phyloP scores from a whole-genome alignment of 2,797 vertebrate genomes.

The Acrossocheilus fasciatus region DNA sequence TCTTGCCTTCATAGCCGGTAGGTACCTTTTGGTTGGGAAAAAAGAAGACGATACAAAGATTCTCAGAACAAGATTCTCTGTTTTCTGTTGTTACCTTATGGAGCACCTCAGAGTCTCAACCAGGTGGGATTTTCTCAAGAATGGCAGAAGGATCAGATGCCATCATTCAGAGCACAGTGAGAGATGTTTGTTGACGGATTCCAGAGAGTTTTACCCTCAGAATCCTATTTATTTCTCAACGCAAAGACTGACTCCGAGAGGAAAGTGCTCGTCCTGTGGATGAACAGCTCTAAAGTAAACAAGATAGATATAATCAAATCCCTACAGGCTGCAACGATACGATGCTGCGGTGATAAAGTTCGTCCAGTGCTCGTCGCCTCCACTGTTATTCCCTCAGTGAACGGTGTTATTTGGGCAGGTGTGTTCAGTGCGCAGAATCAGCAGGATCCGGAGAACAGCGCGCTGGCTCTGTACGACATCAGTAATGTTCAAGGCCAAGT shows the following conservation, averaged over 20 bases:
- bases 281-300: too few relatives aligned
- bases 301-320: neutral
- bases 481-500: constrained; percentile 2
- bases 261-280: too few relatives aligned
- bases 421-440: constrained; percentile 77
- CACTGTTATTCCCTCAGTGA: constrained; percentile 73
- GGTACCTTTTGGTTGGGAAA: constrained; percentile 66
- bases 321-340: constrained; percentile 56
- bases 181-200: constrained; percentile 72
- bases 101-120: constrained; percentile 61
- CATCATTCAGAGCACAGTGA: fast-evolving
- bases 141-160: fast-evolving
- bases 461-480: constrained; percentile 74
- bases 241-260: too few relatives aligned
- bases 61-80: too few relatives aligned
- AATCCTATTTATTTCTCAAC: constrained; percentile 67
- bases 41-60: too few relatives aligned
- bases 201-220: constrained; percentile 57
- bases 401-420: constrained; percentile 72
- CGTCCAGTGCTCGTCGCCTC: constrained; percentile 75
- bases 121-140: constrained; percentile 58
- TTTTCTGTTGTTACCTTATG: constrained; percentile 37
- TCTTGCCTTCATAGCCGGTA: constrained; percentile 62
- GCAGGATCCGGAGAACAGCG: constrained; percentile 57
- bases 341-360: neutral